These are phyloP conservation scores for Synergus japonicus DNA, from an alignment of 2,888 invertebrate genomes.

Conservation along the genomic window DNA sequence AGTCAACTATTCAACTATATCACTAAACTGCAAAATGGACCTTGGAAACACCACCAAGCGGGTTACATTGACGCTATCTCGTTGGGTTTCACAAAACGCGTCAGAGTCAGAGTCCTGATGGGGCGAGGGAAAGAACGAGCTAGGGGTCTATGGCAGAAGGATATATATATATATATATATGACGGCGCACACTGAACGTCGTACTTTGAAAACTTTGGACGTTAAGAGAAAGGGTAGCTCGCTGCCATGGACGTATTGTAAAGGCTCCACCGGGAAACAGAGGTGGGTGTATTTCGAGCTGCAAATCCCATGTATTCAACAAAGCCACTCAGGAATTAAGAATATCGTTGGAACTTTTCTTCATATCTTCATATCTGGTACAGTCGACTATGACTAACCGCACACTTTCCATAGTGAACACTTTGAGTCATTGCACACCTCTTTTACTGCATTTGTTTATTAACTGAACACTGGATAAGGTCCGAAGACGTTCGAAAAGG, in stretches of 20 bases:
- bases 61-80: slow-evolving; percentile 58
- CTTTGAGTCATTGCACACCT: too few relatives aligned
- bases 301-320: neutral
- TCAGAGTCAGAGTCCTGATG: slow-evolving; percentile 60
- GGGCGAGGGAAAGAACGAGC: slow-evolving; percentile 57
- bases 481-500: too few relatives aligned
- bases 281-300: slow-evolving; percentile 50
- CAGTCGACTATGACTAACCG: too few relatives aligned
- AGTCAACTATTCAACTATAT: slow-evolving; percentile 7
- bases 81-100: slow-evolving; percentile 65
- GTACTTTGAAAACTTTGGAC: slow-evolving; percentile 77
- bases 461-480: too few relatives aligned
- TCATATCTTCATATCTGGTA: neutral
- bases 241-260: slow-evolving; percentile 75
- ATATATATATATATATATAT: slow-evolving; percentile 60
- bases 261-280: slow-evolving; percentile 63
- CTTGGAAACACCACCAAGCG: slow-evolving; percentile 25
- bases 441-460: too few relatives aligned
- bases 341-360: neutral
- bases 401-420: too few relatives aligned
- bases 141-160: slow-evolving; percentile 53
- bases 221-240: slow-evolving; percentile 76
- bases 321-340: neutral
- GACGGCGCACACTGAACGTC: slow-evolving; percentile 73
- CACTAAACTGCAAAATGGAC: neutral